phyloP scores from a whole-genome alignment of 2,888 invertebrate genomes.

The Meteorus cinctellus region DNA sequence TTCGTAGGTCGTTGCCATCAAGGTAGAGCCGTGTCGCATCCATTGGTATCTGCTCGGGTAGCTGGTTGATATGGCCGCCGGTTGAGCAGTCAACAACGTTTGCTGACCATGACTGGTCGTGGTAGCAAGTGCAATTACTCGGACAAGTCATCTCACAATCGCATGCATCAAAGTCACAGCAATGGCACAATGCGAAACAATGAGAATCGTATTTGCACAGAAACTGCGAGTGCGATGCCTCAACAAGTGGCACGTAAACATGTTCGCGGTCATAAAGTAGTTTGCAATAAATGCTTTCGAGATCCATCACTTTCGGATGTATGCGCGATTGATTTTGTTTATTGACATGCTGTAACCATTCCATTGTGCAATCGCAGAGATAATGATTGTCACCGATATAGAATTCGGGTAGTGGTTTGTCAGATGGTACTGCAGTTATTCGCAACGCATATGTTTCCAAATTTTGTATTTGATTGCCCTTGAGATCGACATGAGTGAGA shows the following conservation, averaged over 20 bases:
- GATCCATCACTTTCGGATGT: constrained; percentile 87
- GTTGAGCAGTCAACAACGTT: constrained; percentile 89
- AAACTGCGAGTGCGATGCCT: constrained; percentile 87
- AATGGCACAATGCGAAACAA: constrained; percentile 90
- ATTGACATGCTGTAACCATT: constrained; percentile 90
- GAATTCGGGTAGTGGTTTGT: constrained; percentile 85
- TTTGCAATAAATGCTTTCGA: constrained; percentile 88
- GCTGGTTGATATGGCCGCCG: constrained; percentile 80
- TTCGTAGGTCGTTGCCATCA: constrained; percentile 87
- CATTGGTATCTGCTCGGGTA: constrained; percentile 91
- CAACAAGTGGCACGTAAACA: constrained; percentile 83
- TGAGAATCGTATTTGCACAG: constrained; percentile 89
- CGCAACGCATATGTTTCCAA: constrained; percentile 84
- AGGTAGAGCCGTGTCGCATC: constrained; percentile 91
- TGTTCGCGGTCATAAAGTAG: constrained; percentile 85
- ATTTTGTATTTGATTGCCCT: constrained; percentile 85
- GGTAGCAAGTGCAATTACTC: constrained; percentile 89
- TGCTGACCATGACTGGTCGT: constrained; percentile 89
- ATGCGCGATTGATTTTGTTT: constrained; percentile 82
- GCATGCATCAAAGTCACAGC: constrained; percentile 93
- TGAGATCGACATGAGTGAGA: constrained; percentile 86
- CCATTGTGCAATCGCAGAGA: constrained; percentile 92
- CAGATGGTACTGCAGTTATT: constrained; percentile 83
- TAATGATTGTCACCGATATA: constrained; percentile 90
- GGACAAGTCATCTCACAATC: constrained; percentile 96